Percentiles rank a stretch among this genome's conserved stretches.
phyloP scores from a whole-genome alignment of 2,797 vertebrate genomes.

The Myotis planiceps region DNA sequence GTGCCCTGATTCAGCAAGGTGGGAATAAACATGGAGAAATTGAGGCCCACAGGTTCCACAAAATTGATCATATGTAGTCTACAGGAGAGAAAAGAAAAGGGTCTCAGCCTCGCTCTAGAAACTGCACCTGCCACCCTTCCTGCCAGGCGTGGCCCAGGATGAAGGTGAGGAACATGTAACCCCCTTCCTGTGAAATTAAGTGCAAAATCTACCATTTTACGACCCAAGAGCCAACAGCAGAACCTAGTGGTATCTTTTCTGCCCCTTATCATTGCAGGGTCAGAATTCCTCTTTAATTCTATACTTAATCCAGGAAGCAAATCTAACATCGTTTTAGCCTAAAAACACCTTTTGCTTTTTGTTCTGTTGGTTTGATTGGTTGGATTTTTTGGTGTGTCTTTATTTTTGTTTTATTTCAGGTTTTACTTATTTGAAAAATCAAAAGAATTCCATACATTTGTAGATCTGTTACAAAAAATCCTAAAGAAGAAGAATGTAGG shows the following conservation, averaged over 20 bases:
- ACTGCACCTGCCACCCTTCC: background rate
- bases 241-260: background rate
- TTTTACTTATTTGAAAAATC: background rate
- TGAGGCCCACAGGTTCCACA: conserved; percentile 90
- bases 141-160: background rate
- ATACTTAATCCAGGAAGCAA: background rate
- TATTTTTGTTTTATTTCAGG: background rate
- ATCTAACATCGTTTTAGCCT: background rate
- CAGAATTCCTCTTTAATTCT: background rate
- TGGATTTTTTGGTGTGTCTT: background rate
- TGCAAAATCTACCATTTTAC: background rate
- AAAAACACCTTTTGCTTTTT: background rate
- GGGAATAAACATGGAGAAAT: conserved; percentile 95
- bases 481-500: background rate
- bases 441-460: background rate
- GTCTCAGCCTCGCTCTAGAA: conserved; percentile 78
- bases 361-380: background rate
- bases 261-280: background rate
- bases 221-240: background rate
- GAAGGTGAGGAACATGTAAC: background rate
- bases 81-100: conserved; percentile 87
- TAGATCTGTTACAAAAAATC: background rate
- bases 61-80: conserved; percentile 83
- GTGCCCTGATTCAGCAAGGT: conserved; percentile 92
- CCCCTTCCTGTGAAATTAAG: background rate